Percentiles rank a stretch among this genome's conserved stretches.
These are phyloP conservation scores for Fopius arisanus DNA, from an alignment of 1,140 invertebrate genomes.

Conservation along the genomic window DNA sequence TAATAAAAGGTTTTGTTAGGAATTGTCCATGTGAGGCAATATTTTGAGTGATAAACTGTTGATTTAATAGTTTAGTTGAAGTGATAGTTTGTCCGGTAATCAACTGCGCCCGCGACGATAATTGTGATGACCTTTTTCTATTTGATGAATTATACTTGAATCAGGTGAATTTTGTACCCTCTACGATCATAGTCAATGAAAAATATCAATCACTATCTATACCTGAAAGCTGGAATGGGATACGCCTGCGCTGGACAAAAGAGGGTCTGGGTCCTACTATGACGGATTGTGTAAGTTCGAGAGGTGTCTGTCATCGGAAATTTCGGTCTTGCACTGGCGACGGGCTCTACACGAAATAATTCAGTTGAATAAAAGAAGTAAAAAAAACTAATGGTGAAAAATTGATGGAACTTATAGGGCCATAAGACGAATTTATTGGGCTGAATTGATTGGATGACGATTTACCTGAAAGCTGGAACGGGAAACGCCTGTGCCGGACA, in stretches of 20 bases:
- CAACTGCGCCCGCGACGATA: too few relatives aligned
- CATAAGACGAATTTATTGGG: slow-evolving; percentile 21
- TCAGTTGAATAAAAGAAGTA: slow-evolving; percentile 11
- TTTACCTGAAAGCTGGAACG: slow-evolving; percentile 69
- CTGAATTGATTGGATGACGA: slow-evolving; percentile 38
- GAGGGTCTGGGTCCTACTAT: slow-evolving; percentile 64
- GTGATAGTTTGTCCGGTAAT: too few relatives aligned
- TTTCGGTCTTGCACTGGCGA: slow-evolving; percentile 55
- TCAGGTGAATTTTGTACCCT: background rate
- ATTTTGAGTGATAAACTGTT: too few relatives aligned
- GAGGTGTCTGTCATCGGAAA: slow-evolving; percentile 48
- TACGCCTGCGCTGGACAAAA: slow-evolving; percentile 72
- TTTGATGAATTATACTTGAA: background rate
- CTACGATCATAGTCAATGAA: background rate
- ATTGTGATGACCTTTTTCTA: background rate
- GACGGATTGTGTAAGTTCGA: slow-evolving; percentile 45
- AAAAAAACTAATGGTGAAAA: slow-evolving; percentile 5
- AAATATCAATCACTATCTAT: slow-evolving; percentile 7
- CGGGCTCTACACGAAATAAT: slow-evolving; percentile 49
- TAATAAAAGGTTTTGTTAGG: too few relatives aligned
- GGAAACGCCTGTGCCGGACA: slow-evolving; percentile 75
- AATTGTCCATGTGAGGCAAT: too few relatives aligned
- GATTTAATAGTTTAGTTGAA: too few relatives aligned
- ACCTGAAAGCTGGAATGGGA: slow-evolving; percentile 67
- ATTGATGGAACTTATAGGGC: background rate